phyloP scores from a whole-genome alignment of 2,113 vertebrate species.

The Oenanthe melanoleuca region DNA sequence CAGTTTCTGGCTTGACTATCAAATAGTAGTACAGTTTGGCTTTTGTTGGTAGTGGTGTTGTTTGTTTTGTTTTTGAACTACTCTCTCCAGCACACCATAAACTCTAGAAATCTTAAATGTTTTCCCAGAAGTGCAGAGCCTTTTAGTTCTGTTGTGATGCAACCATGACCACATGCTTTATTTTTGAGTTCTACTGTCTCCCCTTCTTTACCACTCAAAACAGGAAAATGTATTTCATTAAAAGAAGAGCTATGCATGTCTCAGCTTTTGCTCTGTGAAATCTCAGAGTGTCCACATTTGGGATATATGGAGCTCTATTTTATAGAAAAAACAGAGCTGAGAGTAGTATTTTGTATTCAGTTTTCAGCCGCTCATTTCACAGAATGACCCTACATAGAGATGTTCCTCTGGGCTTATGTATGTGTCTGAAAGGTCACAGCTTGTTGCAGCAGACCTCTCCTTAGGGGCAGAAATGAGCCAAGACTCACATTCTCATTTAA shows the following conservation, averaged over 20 bases:
- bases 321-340: neutral
- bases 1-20: neutral
- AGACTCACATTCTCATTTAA: too few relatives aligned
- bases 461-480: too few relatives aligned
- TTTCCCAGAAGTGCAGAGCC: neutral
- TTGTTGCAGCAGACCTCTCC: too few relatives aligned
- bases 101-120: neutral
- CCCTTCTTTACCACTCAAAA: neutral
- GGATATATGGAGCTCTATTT: neutral
- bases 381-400: neutral
- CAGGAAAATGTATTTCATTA: neutral
- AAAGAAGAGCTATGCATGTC: neutral
- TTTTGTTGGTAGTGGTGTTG: neutral
- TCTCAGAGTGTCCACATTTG: neutral
- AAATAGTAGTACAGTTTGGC: neutral
- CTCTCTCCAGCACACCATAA: neutral
- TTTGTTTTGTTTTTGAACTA: neutral
- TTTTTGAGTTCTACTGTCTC: neutral
- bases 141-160: neutral
- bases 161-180: neutral
- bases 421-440: neutral
- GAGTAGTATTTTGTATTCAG: neutral
- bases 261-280: neutral
- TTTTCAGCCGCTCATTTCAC: neutral
- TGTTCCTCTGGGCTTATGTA: neutral